Evolutionary conservation across 2,797 vertebrate species (phyloP).

Genomic region (Pristis pectinata): DNA sequence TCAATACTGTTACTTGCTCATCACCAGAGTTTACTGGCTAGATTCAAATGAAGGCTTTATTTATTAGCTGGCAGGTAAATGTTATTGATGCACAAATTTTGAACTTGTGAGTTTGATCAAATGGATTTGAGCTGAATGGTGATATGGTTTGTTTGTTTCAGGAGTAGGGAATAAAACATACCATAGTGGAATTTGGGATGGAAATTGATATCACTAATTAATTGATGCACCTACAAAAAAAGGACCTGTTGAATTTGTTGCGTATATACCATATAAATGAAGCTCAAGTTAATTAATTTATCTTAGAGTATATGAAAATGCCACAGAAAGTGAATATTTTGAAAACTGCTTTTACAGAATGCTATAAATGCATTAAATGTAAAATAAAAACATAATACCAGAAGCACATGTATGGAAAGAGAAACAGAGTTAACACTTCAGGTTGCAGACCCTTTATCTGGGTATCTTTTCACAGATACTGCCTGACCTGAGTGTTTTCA

Average conservation of each 20-base stretch:
- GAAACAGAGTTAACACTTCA: no score
- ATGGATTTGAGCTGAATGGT: neutral
- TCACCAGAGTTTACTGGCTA: neutral
- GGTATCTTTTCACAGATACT: no score
- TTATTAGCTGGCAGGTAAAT: neutral
- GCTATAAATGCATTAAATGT: no score
- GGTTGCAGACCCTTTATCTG: no score
- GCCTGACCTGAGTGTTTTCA: no score
- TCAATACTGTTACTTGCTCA: neutral
- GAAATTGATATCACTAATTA: neutral
- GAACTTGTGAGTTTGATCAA: neutral
- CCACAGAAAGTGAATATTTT: neutral
- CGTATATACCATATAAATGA: no score
- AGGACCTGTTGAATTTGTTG: no score
- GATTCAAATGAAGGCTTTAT: neutral
- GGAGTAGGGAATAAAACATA: neutral
- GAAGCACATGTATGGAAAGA: no score
- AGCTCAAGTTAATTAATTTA: neutral
- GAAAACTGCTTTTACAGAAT: neutral
- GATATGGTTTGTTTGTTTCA: neutral
- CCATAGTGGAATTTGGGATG: neutral
- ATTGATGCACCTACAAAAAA: no score
- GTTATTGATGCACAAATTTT: neutral
- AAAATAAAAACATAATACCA: no score
- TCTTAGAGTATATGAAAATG: neutral